Conservation (phyloP, 1,140 invertebrate species). For the Rhyacophila brunnea region DNA sequence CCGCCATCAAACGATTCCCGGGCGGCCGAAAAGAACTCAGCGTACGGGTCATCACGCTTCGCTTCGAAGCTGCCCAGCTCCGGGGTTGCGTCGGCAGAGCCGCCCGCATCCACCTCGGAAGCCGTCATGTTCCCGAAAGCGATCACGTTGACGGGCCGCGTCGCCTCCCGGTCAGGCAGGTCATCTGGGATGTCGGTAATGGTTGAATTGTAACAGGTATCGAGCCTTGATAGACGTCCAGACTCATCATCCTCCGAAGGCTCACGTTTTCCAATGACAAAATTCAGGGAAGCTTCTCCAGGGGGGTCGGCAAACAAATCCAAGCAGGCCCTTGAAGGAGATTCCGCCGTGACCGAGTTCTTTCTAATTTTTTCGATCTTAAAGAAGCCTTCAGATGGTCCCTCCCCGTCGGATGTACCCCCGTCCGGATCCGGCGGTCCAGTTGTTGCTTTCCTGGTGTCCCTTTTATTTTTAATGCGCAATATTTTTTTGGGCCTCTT, state of each 20-base stretch:
- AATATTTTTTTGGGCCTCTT: conserved; percentile 51
- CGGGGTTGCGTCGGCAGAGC: conserved; percentile 33
- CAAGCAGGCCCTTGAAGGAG: background rate
- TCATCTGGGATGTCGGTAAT: conserved; percentile 36
- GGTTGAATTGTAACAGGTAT: conserved; percentile 23
- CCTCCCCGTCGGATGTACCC: background rate
- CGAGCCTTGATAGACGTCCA: too few relatives aligned
- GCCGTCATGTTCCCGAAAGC: conserved; percentile 44
- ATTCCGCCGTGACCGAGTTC: background rate
- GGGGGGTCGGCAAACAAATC: too few relatives aligned
- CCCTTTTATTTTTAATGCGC: conserved; percentile 43
- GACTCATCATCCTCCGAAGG: conserved; percentile 38
- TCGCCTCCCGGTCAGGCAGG: conserved; percentile 40
- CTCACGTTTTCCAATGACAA: conserved; percentile 47
- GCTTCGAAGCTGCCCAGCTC: conserved; percentile 44
- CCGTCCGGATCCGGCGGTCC: background rate
- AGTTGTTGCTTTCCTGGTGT: background rate
- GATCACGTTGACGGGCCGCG: conserved; percentile 50
- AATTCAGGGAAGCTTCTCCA: conserved; percentile 37
- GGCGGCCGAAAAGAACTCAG: conserved; percentile 48
- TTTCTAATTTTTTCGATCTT: conserved; percentile 21
- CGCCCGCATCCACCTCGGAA: conserved; percentile 41
- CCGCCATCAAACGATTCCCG: conserved; percentile 48
- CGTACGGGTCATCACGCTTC: conserved; percentile 46
- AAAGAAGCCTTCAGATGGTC: conserved; percentile 11